Evolutionary conservation across 2,797 vertebrate species (phyloP).

Genomic region (Scyliorhinus canicula): DNA sequence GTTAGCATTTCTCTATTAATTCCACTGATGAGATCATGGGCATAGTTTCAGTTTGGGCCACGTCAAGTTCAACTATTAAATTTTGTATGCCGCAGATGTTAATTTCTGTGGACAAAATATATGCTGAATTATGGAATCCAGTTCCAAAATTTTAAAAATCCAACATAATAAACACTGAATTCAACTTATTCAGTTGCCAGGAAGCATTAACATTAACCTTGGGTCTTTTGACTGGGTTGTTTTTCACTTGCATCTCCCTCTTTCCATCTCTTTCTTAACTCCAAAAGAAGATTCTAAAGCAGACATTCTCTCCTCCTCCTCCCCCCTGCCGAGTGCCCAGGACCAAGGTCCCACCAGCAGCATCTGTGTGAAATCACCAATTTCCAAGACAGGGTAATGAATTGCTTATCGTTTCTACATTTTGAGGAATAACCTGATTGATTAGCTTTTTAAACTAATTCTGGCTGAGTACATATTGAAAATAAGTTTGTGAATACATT

Average conservation of each 20-base stretch:
- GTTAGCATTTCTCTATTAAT: neutral
- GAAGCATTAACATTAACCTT: neutral
- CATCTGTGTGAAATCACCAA: neutral
- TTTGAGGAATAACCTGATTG: neutral
- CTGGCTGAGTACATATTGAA: neutral
- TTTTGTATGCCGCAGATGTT: neutral
- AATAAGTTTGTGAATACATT: neutral
- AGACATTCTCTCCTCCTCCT: no score
- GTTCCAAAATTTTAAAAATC: neutral
- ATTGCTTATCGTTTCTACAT: neutral
- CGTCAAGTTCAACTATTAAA: neutral
- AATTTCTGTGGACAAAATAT: neutral
- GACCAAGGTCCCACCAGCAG: neutral
- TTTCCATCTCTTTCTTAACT: neutral
- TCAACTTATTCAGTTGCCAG: neutral
- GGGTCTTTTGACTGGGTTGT: neutral
- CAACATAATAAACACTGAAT: no score
- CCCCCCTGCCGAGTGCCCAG: neutral
- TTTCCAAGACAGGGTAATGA: neutral
- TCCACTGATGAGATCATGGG: neutral
- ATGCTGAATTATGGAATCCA: neutral
- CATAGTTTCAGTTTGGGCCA: neutral
- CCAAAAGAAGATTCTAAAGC: neutral
- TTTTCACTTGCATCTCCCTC: neutral
- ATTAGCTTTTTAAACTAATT: neutral